phyloP scores from a whole-genome alignment of 2,888 invertebrate species.

The Pollenia labialis region DNA sequence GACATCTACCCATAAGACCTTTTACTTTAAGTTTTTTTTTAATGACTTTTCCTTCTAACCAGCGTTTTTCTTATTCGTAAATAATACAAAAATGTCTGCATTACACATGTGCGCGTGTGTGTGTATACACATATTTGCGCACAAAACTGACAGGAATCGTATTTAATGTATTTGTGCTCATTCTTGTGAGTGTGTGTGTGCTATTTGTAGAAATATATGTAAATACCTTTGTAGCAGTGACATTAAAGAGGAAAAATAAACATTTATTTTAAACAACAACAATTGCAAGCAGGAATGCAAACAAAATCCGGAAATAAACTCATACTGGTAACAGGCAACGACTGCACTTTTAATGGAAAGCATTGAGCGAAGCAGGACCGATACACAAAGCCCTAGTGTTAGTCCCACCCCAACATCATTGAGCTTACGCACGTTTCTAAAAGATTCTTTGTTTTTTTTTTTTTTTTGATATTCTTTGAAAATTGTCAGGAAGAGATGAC shows the following conservation, averaged over 20 bases:
- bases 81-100: constrained; percentile 1
- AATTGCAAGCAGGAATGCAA: constrained; percentile 64
- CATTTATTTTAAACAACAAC: constrained; percentile 70
- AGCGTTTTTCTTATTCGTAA: background rate
- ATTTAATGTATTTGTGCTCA: background rate
- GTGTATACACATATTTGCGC: background rate
- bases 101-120: background rate
- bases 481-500: constrained; percentile 46
- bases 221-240: constrained; percentile 38
- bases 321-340: constrained; percentile 10
- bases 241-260: constrained; percentile 66
- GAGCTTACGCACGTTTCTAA: constrained; percentile 44
- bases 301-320: constrained; percentile 66
- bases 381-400: background rate
- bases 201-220: background rate
- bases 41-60: background rate
- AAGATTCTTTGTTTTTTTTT: constrained; percentile 12
- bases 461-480: constrained; percentile 10
- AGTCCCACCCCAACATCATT: constrained; percentile 3
- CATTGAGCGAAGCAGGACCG: too few relatives aligned
- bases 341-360: background rate
- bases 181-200: background rate
- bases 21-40: background rate
- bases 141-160: background rate
- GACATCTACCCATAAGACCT: too few relatives aligned